Evolutionary conservation across 2,113 vertebrate genomes (phyloP), one percentile per base, ranked within the genome.

Genomic region (Neogobius melanostomus): DNA sequence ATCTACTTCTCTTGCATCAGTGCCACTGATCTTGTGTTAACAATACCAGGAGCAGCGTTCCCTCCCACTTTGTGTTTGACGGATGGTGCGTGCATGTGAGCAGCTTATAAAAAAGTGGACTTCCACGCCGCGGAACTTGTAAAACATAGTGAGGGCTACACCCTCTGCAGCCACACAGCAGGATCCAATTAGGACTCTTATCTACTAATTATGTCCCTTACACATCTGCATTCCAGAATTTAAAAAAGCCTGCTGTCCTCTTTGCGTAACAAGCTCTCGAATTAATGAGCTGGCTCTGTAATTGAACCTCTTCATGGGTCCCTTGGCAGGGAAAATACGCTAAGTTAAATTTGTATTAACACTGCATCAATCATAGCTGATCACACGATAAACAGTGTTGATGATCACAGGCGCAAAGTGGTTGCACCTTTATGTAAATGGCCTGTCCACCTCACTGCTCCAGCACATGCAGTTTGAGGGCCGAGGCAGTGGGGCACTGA

Each of bases 281-380:
- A 97, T 96, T 95, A 97, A 98, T 95, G 95, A 96, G 95, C 95
- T 94, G 93, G 94, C 94, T 94, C 91, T 94, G 94, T 94, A 95
- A 95, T 94, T 94, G 95, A 95, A 86, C 95, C 94, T 95, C 94
- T 95, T 95, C 94, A 95, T 92, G 92, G 94, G 94, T 96, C 94
- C 94, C 94, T 93, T 93, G 95, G 94, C 95, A 95, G 94, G 93
- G 92, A 95, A 95, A 95, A 95, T 94, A 96, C 93, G 93, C 93
- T 93, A 94, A 93, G 95, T 90, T 94, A 91, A 92, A 95, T 95
- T 93, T 94, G 94, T 94, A 93, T 93, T 93, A 95, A 95, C 93
- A 93, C 91, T 93, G 93, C 95, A 96, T 96, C 94, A 93, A 95
- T 97, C 96, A 96, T 93, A 93, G 91, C 93, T 93, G 95, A 96